phyloP scores from a whole-genome alignment of 2,797 vertebrate genomes.

The Borostomias antarcticus region DNA sequence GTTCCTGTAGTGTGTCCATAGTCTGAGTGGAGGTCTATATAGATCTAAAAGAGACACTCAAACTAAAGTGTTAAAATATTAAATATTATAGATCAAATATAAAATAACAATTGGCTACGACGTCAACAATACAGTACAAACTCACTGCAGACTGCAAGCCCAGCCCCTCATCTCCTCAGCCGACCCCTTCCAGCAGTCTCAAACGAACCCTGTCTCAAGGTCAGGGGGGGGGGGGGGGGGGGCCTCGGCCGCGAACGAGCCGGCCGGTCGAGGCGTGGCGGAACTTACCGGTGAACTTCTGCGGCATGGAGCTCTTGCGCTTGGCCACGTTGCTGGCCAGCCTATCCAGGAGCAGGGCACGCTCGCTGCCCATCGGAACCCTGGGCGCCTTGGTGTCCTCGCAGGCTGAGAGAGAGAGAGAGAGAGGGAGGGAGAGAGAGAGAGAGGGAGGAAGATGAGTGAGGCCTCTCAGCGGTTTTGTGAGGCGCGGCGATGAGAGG shows the following conservation, averaged over 20 bases:
- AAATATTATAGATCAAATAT: too few relatives aligned
- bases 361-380: conserved; percentile 88
- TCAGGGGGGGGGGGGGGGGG: too few relatives aligned
- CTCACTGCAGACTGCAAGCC: too few relatives aligned
- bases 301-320: conserved; percentile 95
- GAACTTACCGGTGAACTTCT: conserved; percentile 93
- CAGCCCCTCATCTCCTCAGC: too few relatives aligned
- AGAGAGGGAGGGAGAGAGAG: conserved; percentile 40
- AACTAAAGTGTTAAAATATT: too few relatives aligned
- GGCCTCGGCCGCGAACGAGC: too few relatives aligned
- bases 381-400: conserved; percentile 81
- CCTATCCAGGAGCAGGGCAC: conserved; percentile 90
- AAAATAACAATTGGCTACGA: too few relatives aligned
- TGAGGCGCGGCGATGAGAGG: background rate
- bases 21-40: too few relatives aligned
- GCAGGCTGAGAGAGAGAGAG: conserved; percentile 55
- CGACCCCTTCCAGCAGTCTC: too few relatives aligned
- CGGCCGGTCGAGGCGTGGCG: background rate
- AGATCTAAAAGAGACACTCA: too few relatives aligned
- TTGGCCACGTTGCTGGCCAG: conserved; percentile 96
- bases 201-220: background rate
- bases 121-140: too few relatives aligned
- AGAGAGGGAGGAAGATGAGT: background rate
- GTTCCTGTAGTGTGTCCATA: too few relatives aligned
- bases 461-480: background rate